These are phyloP conservation scores for Platysternon megacephalum DNA, from an alignment of 2,113 vertebrate species.

Conservation along the genomic window DNA sequence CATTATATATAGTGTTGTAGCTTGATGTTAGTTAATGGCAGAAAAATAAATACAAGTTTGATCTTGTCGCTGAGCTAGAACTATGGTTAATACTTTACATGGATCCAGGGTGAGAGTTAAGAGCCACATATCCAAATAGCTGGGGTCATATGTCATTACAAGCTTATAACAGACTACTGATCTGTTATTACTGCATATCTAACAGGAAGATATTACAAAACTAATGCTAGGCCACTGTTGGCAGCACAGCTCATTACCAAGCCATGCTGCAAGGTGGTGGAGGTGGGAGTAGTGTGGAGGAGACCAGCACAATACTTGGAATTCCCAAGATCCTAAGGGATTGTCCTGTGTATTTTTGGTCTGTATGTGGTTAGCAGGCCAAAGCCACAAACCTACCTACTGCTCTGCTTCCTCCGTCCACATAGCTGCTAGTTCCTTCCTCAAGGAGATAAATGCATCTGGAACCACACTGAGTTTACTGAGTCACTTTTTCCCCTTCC, in stretches of 20 bases:
- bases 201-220: neutral
- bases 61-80: neutral
- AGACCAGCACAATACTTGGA: neutral
- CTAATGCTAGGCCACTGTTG: neutral
- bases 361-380: neutral
- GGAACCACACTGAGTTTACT: neutral
- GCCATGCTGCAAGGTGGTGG: neutral
- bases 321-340: neutral
- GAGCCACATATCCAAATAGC: neutral
- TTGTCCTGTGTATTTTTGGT: neutral
- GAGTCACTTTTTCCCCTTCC: neutral
- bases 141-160: conserved; percentile 22
- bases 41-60: neutral
- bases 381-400: neutral
- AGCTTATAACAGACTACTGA: conserved; percentile 25
- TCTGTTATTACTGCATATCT: neutral
- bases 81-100: conserved; percentile 25
- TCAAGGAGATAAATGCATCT: neutral
- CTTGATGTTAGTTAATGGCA: conserved; percentile 5
- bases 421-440: neutral
- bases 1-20: neutral
- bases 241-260: rapidly evolving
- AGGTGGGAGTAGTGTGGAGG: neutral
- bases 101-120: conserved; percentile 9
- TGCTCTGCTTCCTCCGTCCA: neutral